A percentile compares a stretch with the other conserved stretches of the same genome.
phyloP scores from a whole-genome alignment of 2,797 vertebrate species.

The Myotis daubentonii region DNA sequence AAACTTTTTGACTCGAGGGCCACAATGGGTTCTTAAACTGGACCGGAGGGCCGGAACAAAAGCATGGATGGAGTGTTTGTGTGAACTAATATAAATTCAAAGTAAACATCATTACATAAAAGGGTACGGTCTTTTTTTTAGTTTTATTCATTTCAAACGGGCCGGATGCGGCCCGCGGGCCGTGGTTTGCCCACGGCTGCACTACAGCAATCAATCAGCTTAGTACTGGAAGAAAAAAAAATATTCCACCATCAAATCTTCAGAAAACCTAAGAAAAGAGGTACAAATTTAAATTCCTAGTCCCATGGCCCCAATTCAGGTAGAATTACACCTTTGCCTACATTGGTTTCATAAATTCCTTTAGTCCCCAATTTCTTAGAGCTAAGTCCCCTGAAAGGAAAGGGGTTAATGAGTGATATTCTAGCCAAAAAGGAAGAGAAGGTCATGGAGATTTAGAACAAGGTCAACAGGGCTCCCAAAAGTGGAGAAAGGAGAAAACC shows the following conservation, averaged over 20 bases:
- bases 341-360: conserved; percentile 56
- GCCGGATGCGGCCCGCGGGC: no score
- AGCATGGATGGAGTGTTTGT: no score
- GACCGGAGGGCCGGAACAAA: no score
- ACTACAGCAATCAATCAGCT: neutral
- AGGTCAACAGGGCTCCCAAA: neutral
- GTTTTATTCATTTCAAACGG: no score
- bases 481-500: neutral
- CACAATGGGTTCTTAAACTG: no score
- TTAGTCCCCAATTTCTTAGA: conserved; percentile 9
- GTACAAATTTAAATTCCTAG: neutral
- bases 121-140: no score
- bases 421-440: neutral
- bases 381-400: neutral
- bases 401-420: neutral
- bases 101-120: no score
- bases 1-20: no score
- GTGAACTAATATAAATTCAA: no score
- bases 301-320: neutral
- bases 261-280: neutral
- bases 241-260: conserved; percentile 21
- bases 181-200: no score
- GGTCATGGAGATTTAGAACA: neutral
- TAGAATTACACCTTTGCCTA: neutral
- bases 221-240: conserved; percentile 19